Base-by-base conservation (phyloP, 1,140 invertebrate genomes). In the Drosophila nannoptera region DNA sequence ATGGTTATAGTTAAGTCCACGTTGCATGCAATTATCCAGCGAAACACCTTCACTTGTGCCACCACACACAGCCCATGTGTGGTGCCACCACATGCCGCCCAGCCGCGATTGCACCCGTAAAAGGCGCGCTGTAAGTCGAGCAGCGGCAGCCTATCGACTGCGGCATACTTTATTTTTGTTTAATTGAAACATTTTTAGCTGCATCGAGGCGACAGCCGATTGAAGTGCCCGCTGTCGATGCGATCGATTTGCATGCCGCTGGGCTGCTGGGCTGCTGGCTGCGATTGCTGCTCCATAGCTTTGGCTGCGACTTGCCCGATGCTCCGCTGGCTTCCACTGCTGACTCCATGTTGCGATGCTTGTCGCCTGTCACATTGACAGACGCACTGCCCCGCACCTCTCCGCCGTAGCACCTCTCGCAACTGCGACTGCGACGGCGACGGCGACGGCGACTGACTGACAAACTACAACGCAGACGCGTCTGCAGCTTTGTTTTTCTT, bases 291-390 rank as follows among this genome's bases (percentile, higher is more conserved):
- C 52, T 65, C 22, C 16, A 14, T 49, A 14, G 49, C 31, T 43
- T 43, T 45, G 67, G 64, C 46, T 43, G 8, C 53, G 52, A 46
- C n/a, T 64, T 22, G 22, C 22, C 22, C 22, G 29, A n/a, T 45
- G 56, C 53, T 59, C 33, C 48, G n/a, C n/a, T n/a, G 54, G 32
- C 29, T 36, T 62, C 16, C 38, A 11, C 35, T 22, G 45, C 31
- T 48, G 12, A 56, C 73, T 77, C 80, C 80, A 84, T 83, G 80
- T 83, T 80, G 58, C 75, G 73, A 45, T 71, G 82, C 82, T 86
- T 86, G 81, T 86, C 77, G 82, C 81, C 53, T 86, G 81, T 86
- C 81, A 77, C 82, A 81, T 86, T 86, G 81, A 86, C 81, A 86
- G 81, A 77, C 73, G 52, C 68, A 5, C 29, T 56, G 14, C 38